These are phyloP conservation scores for Acanthococcus lagerstroemiae DNA, from an alignment of 2,888 invertebrate genomes.

Conservation along the genomic window DNA sequence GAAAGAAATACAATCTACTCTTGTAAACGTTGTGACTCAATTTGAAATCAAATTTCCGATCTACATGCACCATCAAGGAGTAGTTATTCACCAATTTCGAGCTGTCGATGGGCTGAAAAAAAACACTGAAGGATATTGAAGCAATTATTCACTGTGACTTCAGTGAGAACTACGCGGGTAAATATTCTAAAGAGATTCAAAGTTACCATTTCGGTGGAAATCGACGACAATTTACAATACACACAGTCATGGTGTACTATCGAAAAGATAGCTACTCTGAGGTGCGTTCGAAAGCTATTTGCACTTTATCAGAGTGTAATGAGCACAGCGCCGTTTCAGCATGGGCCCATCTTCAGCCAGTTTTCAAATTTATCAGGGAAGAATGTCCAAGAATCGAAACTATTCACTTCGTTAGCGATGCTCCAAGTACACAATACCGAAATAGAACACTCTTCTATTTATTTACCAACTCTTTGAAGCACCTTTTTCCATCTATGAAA, in stretches of 20 bases:
- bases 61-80: background rate
- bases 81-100: background rate
- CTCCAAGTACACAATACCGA: slow-evolving; percentile 37
- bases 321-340: slow-evolving; percentile 41
- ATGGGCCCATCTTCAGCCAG: slow-evolving; percentile 41
- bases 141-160: background rate
- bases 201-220: slow-evolving; percentile 21
- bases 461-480: background rate
- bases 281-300: slow-evolving; percentile 34
- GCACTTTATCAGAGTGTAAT: slow-evolving; percentile 39
- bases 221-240: slow-evolving; percentile 17
- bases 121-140: background rate
- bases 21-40: background rate
- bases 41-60: background rate
- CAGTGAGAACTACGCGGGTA: background rate
- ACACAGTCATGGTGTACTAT: slow-evolving; percentile 16
- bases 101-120: background rate
- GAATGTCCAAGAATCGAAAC: background rate
- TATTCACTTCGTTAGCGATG: background rate
- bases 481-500: background rate
- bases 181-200: slow-evolving; percentile 7
- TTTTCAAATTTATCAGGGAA: slow-evolving; percentile 31
- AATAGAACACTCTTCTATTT: slow-evolving; percentile 37
- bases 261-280: background rate
- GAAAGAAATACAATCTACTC: background rate